These are phyloP conservation scores for Troilus luridus DNA, from an alignment of 2,888 invertebrate species.

Conservation along the genomic window DNA sequence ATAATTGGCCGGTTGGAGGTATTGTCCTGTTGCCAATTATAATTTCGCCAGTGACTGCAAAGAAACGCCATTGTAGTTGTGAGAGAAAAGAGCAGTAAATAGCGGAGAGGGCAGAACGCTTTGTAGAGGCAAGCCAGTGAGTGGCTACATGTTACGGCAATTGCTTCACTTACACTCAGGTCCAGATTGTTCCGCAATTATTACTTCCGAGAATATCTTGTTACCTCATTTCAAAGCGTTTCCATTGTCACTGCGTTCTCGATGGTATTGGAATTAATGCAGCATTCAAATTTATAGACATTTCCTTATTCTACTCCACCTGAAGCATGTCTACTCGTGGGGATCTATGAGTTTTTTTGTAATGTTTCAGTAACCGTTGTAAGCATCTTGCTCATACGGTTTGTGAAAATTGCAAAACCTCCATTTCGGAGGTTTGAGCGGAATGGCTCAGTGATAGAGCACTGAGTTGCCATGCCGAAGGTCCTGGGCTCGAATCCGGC, in stretches of 20 bases:
- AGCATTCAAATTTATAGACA: too few relatives aligned
- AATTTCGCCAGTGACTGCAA: neutral
- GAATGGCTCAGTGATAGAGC: too few relatives aligned
- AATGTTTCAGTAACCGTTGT: too few relatives aligned
- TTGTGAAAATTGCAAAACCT: too few relatives aligned
- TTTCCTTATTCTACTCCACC: too few relatives aligned
- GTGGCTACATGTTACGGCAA: neutral
- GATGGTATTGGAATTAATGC: neutral
- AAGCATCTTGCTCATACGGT: too few relatives aligned
- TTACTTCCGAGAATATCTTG: neutral
- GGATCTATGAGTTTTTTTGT: too few relatives aligned
- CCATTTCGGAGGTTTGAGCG: too few relatives aligned
- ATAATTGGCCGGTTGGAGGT: neutral
- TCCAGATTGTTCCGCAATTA: neutral
- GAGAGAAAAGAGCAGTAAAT: neutral
- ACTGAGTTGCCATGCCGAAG: too few relatives aligned
- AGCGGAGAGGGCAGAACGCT: neutral
- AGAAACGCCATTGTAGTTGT: constrained; percentile 2
- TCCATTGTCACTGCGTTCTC: neutral
- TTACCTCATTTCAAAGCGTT: neutral
- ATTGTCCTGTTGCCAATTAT: neutral
- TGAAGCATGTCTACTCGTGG: too few relatives aligned
- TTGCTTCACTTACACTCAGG: neutral
- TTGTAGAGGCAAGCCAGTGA: neutral
- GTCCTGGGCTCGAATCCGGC: too few relatives aligned